Percentiles rank a stretch among this genome's conserved stretches.
Conservation (phyloP, 2,888 invertebrate genomes). For the Crematogaster levior region DNA sequence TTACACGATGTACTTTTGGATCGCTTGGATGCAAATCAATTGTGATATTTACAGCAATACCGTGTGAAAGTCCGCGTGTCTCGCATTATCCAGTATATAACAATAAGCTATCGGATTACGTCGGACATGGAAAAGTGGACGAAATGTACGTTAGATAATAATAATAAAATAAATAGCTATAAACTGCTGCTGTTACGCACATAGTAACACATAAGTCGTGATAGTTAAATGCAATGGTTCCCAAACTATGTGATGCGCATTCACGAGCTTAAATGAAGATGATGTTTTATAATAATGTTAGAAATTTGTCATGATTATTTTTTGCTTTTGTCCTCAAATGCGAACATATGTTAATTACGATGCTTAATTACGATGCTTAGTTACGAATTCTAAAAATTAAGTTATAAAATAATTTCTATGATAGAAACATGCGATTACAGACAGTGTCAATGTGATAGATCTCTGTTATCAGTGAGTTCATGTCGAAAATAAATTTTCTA, state of each 20-base stretch:
- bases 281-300: background rate
- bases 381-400: background rate
- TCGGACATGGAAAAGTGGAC: background rate
- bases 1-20: background rate
- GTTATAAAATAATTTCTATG: background rate
- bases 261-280: background rate
- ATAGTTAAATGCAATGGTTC: constrained; percentile 21
- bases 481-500: background rate
- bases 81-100: background rate
- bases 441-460: background rate
- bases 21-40: background rate
- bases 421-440: background rate
- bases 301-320: background rate
- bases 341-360: too few relatives aligned
- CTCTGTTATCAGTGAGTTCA: background rate
- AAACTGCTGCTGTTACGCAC: constrained; percentile 4
- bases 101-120: constrained; percentile 17
- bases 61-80: background rate
- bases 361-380: background rate
- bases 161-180: background rate
- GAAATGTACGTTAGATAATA: background rate
- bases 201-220: background rate
- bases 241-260: background rate
- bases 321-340: background rate
- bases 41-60: background rate